Evolutionary conservation across 2,888 invertebrate species (phyloP), one percentile per base, ranked within the genome.

Genomic region (Rhamnusium bicolor): DNA sequence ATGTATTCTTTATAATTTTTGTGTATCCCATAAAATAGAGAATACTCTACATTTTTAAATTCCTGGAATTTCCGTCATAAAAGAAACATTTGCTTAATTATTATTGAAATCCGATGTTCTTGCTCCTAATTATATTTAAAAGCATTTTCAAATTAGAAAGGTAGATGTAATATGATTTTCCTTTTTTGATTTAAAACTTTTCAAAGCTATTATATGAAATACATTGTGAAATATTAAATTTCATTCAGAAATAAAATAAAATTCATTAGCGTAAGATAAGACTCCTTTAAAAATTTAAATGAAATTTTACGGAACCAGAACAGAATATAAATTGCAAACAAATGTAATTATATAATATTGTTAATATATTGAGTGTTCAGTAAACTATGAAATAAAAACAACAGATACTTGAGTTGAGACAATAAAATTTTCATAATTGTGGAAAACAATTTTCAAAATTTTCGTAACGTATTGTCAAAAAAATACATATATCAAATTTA

Each of bases 1-100:
- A 74, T 72, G 73, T 78, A 78, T 78, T 78, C 74, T 66, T 65
- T 76, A 74, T 47, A 49, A 75, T 75, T 75, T 73, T 72, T 67
- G 66, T 67, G 69, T 72, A 70, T 67, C 65, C 63, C 63, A 65
- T 53, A 65, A 65, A 63, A 49, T 49, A 29, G 24, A 63, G 32
- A 18, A 60, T 32, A n/a, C 47, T 67, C 29, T 69, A 54, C 46
- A 47, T 70, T 70, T 53, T 67, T 73, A 70, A 60, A 56, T 51
- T 32, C 60, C 32, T 19, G 32, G 60, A 49, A 49, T 29, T 21
- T 51, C 21, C 54, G 62, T 32, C 69, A 54, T 29, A 54, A 66
- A 66, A 71, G 29, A 14, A 58, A 51, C 71, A 71, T 71, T 65
- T 47, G 27, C 24, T 58, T 71, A 66, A 71, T 71, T 71, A 71